Conservation (phyloP, 2,113 vertebrate species). For the Equus quagga region DNA sequence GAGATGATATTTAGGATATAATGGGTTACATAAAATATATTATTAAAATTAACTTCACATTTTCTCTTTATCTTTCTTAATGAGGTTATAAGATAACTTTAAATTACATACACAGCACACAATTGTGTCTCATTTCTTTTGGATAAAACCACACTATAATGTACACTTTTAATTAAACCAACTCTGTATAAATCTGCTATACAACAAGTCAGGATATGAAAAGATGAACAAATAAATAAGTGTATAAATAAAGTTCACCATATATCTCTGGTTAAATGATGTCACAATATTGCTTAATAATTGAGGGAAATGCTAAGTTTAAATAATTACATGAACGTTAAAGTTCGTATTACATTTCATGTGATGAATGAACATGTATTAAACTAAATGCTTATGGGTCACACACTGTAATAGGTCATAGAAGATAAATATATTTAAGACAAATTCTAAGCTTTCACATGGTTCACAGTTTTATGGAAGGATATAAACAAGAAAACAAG, state of each 20-base stretch:
- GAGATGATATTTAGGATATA: neutral
- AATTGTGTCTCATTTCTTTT: neutral
- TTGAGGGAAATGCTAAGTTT: neutral
- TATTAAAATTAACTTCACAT: slow-evolving; percentile 39
- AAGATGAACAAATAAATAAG: neutral
- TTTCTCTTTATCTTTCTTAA: neutral
- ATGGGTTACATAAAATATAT: neutral
- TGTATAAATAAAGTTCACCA: slow-evolving; percentile 19
- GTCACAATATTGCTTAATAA: slow-evolving; percentile 32
- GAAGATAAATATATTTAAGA: neutral
- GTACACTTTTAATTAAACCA: slow-evolving; percentile 29
- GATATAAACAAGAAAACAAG: slow-evolving; percentile 12
- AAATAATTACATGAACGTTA: slow-evolving; percentile 40
- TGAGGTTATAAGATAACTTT: neutral
- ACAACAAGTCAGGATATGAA: neutral
- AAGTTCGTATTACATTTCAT: neutral
- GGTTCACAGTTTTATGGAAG: neutral
- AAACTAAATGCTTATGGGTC: neutral
- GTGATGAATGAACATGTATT: neutral
- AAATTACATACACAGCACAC: neutral
- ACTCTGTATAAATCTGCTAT: neutral
- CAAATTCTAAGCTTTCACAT: neutral
- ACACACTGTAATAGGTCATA: neutral
- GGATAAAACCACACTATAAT: neutral
- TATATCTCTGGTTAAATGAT: slow-evolving; percentile 12